These are phyloP conservation scores for Melanotaenia parkinsoni DNA, from an alignment of 2,797 vertebrate genomes.

Conservation along the genomic window DNA sequence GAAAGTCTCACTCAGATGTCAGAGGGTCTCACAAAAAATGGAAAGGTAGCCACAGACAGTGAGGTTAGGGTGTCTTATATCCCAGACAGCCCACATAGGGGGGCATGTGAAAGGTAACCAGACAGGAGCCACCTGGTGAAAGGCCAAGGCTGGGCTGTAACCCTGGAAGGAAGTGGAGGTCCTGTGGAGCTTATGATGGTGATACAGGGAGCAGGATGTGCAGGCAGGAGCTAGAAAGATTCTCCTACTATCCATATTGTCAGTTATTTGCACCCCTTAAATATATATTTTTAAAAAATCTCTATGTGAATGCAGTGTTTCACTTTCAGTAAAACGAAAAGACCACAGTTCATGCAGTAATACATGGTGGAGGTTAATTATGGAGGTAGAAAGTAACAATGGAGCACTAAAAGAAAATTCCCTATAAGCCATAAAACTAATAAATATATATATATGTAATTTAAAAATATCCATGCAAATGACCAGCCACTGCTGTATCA, in stretches of 20 bases:
- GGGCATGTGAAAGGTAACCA: slow-evolving; percentile 64
- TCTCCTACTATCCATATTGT: slow-evolving; percentile 40
- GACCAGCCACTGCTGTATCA: slow-evolving; percentile 13
- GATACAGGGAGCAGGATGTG: slow-evolving; percentile 85
- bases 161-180: slow-evolving; percentile 88
- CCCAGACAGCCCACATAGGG: slow-evolving; percentile 45
- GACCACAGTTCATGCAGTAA: neutral
- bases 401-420: neutral
- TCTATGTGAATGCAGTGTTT: neutral
- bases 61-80: slow-evolving; percentile 9
- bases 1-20: neutral
- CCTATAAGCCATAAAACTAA: neutral
- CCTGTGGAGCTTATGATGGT: slow-evolving; percentile 66
- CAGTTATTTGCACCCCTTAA: neutral
- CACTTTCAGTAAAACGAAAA: neutral
- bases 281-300: neutral
- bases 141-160: slow-evolving; percentile 87
- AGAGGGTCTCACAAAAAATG: neutral
- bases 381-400: neutral
- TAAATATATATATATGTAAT: neutral
- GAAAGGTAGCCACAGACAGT: slow-evolving; percentile 7
- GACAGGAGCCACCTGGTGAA: slow-evolving; percentile 83
- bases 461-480: neutral
- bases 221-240: slow-evolving; percentile 68
- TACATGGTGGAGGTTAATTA: neutral